Evolutionary conservation across 2,113 vertebrate species (phyloP), one percentile per base, ranked within the genome.

Genomic region (Apodemus speciosus): DNA sequence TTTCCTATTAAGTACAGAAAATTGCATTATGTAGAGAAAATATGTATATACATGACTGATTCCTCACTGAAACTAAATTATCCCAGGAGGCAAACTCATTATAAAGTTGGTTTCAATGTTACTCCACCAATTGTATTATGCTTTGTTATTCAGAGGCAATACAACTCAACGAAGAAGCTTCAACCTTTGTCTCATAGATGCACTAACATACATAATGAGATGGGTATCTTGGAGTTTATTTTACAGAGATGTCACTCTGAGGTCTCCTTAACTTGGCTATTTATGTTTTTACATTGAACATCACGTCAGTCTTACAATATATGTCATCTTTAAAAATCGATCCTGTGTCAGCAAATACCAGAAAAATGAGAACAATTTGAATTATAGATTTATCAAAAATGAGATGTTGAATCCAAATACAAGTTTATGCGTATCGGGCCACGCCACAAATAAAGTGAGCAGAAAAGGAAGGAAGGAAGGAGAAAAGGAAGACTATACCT

Each of bases 1-100:
- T 92, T 77, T 87, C 62, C 43, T 87, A 87, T 86, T 86, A 92
- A 58, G 79, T 35, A 88, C 46, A 85, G 30, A 27, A 95, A 94
- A 94, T 83, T 66, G 1, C 11, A 95, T 75, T 89, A 46, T 75
- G 9, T 60, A 49, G n/a, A 60, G 38, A 86, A 71, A 69, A 81
- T 49, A 83, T 89, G 40, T 77, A 84, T 81, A 23, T 80, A 25
- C 32, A 73, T 86, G 80, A 87, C 49, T 75, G 30, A 89, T 88
- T n/a, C n/a, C 46, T 85, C 38, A 66, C 3, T 89, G 51, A 95
- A 88, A 88, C 1, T 64, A 71, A 94, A n/a, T 80, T 58, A 79
- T 94, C 46, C 89, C 84, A 71, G 3, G 35, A 91, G 79, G 23
- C 38, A 95, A 87, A 85, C 64, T 88, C 32, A 86, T 68, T 64